Percentiles rank a stretch among this genome's conserved stretches.
phyloP scores from a whole-genome alignment of 2,888 invertebrate species.

The Myopa testacea region DNA sequence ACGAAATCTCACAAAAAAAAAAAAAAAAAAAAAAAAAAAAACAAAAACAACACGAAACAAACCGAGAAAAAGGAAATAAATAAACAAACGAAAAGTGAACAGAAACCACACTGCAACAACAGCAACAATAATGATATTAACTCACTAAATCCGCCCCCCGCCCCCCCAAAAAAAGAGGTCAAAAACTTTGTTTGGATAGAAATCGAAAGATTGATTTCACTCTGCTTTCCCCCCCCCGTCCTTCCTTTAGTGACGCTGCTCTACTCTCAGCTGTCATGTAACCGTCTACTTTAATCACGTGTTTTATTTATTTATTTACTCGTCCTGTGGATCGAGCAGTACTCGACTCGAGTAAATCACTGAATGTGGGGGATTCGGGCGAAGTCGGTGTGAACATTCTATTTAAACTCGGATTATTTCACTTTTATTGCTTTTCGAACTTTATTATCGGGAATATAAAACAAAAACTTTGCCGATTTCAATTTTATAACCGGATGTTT shows the following conservation, averaged over 20 bases:
- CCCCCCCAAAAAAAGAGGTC: slow-evolving; percentile 19
- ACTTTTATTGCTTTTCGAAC: slow-evolving; percentile 43
- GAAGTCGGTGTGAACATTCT: background rate
- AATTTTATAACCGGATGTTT: background rate
- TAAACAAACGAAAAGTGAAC: background rate
- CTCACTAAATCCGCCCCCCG: background rate
- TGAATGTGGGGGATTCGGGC: too few species aligned
- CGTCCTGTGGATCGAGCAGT: background rate
- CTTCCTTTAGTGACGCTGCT: background rate
- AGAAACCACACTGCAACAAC: slow-evolving; percentile 14
- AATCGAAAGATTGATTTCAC: slow-evolving; percentile 40
- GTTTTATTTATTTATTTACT: slow-evolving; percentile 39
- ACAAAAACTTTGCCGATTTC: slow-evolving; percentile 10
- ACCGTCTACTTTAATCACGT: slow-evolving; percentile 42
- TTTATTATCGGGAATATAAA: slow-evolving; percentile 39
- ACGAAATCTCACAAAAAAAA: slow-evolving; percentile 2
- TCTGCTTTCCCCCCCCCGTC: too few species aligned
- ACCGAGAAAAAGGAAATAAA: background rate
- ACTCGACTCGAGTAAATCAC: background rate
- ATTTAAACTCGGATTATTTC: slow-evolving; percentile 38
- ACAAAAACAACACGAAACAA: background rate
- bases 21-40: background rate
- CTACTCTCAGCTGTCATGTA: background rate
- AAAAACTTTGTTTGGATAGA: slow-evolving; percentile 33
- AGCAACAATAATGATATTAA: slow-evolving; percentile 2